Evolutionary conservation across 2,113 vertebrate species (phyloP), one percentile per base, ranked within the genome.

Genomic region (Odontophorus gujanensis): DNA sequence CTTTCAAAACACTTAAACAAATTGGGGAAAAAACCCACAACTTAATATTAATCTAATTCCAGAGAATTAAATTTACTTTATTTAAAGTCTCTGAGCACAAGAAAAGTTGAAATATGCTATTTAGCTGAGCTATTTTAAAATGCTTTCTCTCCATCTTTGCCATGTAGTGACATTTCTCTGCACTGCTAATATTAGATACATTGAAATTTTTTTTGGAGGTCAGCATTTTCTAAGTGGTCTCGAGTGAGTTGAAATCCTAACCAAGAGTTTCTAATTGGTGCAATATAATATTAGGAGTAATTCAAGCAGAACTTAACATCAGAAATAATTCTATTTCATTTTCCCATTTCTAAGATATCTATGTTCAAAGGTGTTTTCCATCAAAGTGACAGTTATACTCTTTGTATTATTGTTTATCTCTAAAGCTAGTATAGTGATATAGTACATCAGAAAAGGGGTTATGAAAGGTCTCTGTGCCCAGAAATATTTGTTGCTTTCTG

Each of bases 321-420:
- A 58, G 36, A 76, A 76, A 7, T 77, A 66, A 9, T 83, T 92
- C 42, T 1, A 53, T 84, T 90, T 94, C 2, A 36, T 76, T 89
- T 91, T 80, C 8, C 13, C n/a, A 3, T 73, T 32, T 89, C 40
- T 72, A 34, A 48, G 9, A 76, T 87, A 66, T 13, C 1, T 62
- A 0, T 73, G 38, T 28, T 65, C 81, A 79, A 79, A 65, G 65
- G 51, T 0, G 0, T 62, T 28, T 74, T 85, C 22, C 3, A 1
- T 28, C 22, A 43, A 80, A 25, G 24, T 93, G n/a, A 43, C 30
- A 51, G 22, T 85, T 69, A 32, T 0, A 45, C 36, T 11, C 43
- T 59, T 91, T 85, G 10, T 53, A 80, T 63, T 34, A 47, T 17
- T 16, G 85, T 73, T 48, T 74, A 47, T 12, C 42, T 87, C 38